A percentile compares a stretch with the other conserved stretches of the same genome.
Evolutionary conservation across 1,140 invertebrate genomes (phyloP).

Genomic region (Steinernema feltiae): DNA sequence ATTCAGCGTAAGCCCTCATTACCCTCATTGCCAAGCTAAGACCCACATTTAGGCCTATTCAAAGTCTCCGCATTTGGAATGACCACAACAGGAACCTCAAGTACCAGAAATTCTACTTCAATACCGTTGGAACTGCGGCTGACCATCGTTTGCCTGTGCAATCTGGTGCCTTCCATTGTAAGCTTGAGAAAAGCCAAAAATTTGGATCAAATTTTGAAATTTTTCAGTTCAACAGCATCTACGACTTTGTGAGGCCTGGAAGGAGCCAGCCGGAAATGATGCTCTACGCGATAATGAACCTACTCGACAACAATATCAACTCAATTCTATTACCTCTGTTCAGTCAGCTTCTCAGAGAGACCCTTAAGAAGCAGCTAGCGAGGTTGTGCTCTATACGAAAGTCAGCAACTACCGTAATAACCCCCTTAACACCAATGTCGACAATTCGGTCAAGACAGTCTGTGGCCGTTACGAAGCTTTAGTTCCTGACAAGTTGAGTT

Average conservation of each 20-base stretch:
- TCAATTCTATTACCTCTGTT: background rate
- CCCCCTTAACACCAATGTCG: background rate
- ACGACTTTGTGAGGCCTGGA: background rate
- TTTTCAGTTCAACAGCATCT: background rate
- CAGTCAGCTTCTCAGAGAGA: background rate
- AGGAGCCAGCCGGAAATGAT: background rate
- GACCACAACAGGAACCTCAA: background rate
- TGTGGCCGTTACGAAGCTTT: no score
- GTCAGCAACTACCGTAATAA: background rate
- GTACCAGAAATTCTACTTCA: background rate
- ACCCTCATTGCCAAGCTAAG: background rate
- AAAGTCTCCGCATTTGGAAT: background rate
- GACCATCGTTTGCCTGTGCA: background rate
- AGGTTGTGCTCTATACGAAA: background rate
- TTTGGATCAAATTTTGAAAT: background rate
- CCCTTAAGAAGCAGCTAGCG: background rate
- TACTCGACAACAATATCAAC: background rate
- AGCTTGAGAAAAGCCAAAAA: no score
- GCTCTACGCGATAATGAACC: background rate
- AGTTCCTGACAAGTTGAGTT: no score
- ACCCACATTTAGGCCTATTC: background rate
- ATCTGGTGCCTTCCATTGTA: background rate
- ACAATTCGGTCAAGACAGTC: no score
- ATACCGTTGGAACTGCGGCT: background rate
- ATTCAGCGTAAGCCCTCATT: background rate